A percentile compares a stretch with the other conserved stretches of the same genome.
Conservation (phyloP, 2,888 invertebrate genomes). For the Dastarcus helophoroides region DNA sequence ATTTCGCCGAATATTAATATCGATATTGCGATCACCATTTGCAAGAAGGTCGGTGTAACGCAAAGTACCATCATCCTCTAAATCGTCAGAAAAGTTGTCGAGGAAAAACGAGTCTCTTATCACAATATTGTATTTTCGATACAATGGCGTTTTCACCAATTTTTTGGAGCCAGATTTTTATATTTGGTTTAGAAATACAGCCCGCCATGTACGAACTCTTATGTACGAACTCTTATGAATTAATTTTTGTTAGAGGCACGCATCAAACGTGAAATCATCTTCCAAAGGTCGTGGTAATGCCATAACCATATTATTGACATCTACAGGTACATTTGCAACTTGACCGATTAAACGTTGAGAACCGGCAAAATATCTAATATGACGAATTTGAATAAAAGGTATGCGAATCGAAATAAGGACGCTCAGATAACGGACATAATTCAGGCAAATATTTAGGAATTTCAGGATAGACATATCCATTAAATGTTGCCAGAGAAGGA, state of each 20-base stretch:
- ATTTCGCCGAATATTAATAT: slow-evolving; percentile 1
- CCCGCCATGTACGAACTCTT: slow-evolving; percentile 4
- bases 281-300: neutral
- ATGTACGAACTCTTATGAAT: slow-evolving; percentile 4
- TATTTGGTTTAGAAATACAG: slow-evolving; percentile 2
- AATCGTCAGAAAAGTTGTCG: slow-evolving; percentile 3
- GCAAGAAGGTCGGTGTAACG: slow-evolving; percentile 1
- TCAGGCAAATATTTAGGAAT: slow-evolving; percentile 3
- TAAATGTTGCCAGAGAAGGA: slow-evolving; percentile 1
- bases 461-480: slow-evolving; percentile 4
- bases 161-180: slow-evolving; percentile 3
- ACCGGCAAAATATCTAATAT: slow-evolving; percentile 13
- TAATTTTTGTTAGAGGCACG: slow-evolving; percentile 2
- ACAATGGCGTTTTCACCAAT: slow-evolving; percentile 4
- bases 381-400: slow-evolving; percentile 20
- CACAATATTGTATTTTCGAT: slow-evolving; percentile 2
- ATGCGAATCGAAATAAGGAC: slow-evolving; percentile 17
- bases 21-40: slow-evolving; percentile 1
- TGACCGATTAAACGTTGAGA: slow-evolving; percentile 2
- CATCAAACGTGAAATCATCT: slow-evolving; percentile 1
- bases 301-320: slow-evolving; percentile 5
- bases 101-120: slow-evolving; percentile 3
- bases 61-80: slow-evolving; percentile 4
- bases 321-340: slow-evolving; percentile 3
- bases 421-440: slow-evolving; percentile 11